phyloP scores from a whole-genome alignment of 1,140 invertebrate species.

The Drosophila nikananu region DNA sequence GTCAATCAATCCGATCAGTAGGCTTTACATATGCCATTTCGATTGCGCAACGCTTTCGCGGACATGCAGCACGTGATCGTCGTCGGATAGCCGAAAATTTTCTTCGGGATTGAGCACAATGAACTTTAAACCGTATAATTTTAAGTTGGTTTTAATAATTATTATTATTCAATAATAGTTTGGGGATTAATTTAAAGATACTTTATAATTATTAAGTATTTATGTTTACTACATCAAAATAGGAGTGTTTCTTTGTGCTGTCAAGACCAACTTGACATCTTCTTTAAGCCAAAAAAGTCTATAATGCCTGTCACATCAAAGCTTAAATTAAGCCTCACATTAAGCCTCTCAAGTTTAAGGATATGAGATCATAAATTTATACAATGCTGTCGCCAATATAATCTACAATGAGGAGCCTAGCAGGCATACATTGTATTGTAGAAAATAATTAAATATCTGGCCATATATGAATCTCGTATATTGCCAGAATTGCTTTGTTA shows the following conservation, averaged over 20 bases:
- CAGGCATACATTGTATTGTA: conserved; percentile 61
- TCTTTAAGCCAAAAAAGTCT: not conserved
- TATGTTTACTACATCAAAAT: not conserved
- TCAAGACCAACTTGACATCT: conserved; percentile 6
- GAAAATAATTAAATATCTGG: conserved; percentile 61
- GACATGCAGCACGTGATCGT: conserved; percentile 56
- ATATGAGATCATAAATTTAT: conserved; percentile 24
- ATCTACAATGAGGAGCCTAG: not conserved
- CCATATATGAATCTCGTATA: conserved; percentile 54
- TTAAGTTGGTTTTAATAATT: not conserved
- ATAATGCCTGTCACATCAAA: conserved; percentile 4
- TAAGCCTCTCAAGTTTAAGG: not conserved
- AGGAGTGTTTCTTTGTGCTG: not conserved
- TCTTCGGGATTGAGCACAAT: conserved; percentile 59
- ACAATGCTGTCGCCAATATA: conserved; percentile 11
- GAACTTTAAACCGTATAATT: conserved; percentile 31
- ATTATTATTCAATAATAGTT: not conserved
- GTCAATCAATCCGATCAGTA: conserved; percentile 66
- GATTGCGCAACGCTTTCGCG: conserved; percentile 48
- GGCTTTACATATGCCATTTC: conserved; percentile 28
- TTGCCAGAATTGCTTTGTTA: conserved; percentile 47
- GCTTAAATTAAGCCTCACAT: not conserved
- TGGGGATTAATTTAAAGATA: not conserved
- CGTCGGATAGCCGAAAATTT: conserved; percentile 32
- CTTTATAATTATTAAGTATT: not conserved